Conservation (phyloP, 2,113 vertebrate genomes). For the Cygnus atratus region DNA sequence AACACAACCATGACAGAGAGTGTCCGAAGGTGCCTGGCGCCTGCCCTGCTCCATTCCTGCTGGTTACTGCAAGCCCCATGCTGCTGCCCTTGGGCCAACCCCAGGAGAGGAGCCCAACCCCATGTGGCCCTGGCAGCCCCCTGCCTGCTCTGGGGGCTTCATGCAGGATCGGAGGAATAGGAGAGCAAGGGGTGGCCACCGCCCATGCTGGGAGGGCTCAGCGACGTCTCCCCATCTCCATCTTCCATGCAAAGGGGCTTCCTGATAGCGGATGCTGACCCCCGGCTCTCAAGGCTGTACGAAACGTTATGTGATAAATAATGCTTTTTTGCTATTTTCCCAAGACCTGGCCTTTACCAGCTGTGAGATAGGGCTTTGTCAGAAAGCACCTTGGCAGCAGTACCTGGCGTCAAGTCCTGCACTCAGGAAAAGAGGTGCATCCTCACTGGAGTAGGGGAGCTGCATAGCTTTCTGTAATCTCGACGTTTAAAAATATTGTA, state of each 20-base stretch:
- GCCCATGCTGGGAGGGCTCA: not conserved
- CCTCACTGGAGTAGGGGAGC: not conserved
- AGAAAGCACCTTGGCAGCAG: not conserved
- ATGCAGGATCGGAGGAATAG: too few relatives aligned
- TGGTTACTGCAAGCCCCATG: not conserved
- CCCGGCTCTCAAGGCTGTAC: not conserved
- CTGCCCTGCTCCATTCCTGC: not conserved
- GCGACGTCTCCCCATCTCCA: not conserved
- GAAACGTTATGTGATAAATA: not conserved
- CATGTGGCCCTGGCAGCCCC: not conserved
- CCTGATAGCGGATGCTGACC: not conserved
- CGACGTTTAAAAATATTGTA: not conserved
- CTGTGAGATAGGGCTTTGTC: not conserved
- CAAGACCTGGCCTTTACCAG: not conserved
- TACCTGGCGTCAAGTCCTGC: not conserved
- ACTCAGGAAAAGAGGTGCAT: not conserved
- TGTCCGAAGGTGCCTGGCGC: not conserved
- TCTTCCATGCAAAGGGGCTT: fast-evolving
- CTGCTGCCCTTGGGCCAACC: not conserved
- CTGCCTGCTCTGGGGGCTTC: not conserved
- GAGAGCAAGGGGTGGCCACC: too few relatives aligned
- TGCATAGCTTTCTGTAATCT: not conserved
- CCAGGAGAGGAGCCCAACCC: not conserved
- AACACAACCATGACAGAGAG: fast-evolving
- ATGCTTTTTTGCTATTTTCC: not conserved